phyloP scores from a whole-genome alignment of 2,113 vertebrate species.

The Mystacornis crossleyi region DNA sequence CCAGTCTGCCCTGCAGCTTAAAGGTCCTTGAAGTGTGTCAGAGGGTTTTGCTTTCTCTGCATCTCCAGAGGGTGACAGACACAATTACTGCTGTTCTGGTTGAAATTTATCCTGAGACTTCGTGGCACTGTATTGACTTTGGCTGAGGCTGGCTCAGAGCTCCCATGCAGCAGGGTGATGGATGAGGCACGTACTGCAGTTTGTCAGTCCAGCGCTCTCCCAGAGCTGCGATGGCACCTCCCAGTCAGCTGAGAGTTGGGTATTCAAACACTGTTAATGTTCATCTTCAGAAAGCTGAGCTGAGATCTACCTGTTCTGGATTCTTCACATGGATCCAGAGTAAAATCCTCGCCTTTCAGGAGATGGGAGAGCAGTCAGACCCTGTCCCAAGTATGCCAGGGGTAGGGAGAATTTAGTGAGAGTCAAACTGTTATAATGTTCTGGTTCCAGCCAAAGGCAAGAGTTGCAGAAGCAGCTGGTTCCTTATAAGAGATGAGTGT shows the following conservation, averaged over 20 bases:
- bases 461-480: background rate
- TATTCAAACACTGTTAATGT: background rate
- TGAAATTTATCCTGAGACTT: background rate
- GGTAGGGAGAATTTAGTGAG: background rate
- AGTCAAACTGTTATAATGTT: background rate
- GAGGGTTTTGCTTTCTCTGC: background rate
- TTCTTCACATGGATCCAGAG: background rate
- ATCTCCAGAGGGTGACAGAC: background rate
- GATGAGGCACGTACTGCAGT: background rate
- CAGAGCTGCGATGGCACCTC: background rate
- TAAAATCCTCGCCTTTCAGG: background rate
- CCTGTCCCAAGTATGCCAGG: background rate
- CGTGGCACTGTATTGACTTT: background rate
- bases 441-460: background rate
- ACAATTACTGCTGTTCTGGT: background rate
- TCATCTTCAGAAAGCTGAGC: background rate
- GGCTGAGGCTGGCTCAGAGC: background rate
- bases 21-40: background rate
- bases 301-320: background rate
- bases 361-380: background rate
- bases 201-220: background rate
- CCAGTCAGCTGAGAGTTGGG: background rate
- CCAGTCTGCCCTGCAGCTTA: background rate
- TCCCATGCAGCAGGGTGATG: background rate
- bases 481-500: constrained; percentile 5